Percentiles rank a stretch among this genome's conserved stretches.
Evolutionary conservation across 2,113 vertebrate species (phyloP).

Genomic region (Charadrius vociferus): DNA sequence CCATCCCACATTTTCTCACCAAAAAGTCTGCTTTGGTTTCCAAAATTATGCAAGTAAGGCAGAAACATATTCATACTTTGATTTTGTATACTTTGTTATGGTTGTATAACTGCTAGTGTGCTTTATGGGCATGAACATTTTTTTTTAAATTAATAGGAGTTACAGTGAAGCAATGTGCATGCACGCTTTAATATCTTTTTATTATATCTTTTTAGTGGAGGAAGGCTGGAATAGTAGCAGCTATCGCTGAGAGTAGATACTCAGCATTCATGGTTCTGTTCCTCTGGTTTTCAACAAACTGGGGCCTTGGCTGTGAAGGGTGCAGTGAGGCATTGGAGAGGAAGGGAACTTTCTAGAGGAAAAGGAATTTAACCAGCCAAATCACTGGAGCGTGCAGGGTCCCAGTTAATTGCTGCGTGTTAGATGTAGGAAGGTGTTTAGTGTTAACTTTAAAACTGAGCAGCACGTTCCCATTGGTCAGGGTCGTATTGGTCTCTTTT

Average conservation of each 20-base stretch:
- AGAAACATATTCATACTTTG: background rate
- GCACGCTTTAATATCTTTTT: background rate
- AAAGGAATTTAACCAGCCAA: background rate
- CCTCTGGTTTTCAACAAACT: background rate
- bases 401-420: background rate
- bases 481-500: background rate
- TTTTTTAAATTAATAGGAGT: background rate
- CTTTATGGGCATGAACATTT: background rate
- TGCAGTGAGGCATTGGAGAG: background rate
- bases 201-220: background rate
- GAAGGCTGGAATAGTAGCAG: background rate
- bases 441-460: background rate
- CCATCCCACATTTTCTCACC: background rate
- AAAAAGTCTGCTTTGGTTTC: background rate
- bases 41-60: background rate
- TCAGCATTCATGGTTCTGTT: background rate
- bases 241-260: background rate
- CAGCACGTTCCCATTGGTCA: background rate
- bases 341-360: background rate
- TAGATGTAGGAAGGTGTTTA: background rate
- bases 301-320: background rate
- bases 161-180: background rate
- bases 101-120: fast-evolving
- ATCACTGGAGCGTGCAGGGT: background rate
- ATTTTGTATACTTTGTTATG: background rate